phyloP scores from a whole-genome alignment of 2,113 vertebrate genomes.

The Haemorhous mexicanus region DNA sequence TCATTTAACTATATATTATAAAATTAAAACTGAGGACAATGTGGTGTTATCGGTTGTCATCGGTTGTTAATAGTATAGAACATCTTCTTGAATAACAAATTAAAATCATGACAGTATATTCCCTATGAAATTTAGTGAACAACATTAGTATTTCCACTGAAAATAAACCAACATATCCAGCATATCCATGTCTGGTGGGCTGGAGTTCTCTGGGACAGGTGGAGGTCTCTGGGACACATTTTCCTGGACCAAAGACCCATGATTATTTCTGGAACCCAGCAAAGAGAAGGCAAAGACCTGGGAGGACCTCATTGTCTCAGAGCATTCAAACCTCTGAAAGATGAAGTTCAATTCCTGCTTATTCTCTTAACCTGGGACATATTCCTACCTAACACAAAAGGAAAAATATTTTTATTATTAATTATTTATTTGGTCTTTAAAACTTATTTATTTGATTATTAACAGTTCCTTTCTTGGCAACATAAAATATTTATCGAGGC shows the following conservation, averaged over 20 bases:
- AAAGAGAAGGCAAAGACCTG: neutral
- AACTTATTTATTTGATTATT: neutral
- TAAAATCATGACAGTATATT: neutral
- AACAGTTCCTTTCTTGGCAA: neutral
- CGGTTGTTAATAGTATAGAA: neutral
- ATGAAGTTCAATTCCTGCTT: neutral
- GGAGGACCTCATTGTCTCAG: neutral
- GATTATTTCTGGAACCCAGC: neutral
- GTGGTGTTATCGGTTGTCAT: neutral
- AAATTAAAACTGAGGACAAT: neutral
- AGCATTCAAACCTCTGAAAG: neutral
- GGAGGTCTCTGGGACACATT: neutral
- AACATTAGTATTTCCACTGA: neutral
- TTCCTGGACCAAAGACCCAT: neutral
- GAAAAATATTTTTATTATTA: neutral
- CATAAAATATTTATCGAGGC: neutral
- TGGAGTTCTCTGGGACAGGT: fast-evolving
- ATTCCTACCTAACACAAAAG: neutral
- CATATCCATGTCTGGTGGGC: neutral
- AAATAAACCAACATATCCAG: neutral
- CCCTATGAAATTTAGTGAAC: neutral
- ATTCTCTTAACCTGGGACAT: neutral
- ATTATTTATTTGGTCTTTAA: neutral
- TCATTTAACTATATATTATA: neutral
- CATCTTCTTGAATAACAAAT: neutral